phyloP scores from a whole-genome alignment of 2,113 vertebrate genomes.

The Bathybates hornii region DNA sequence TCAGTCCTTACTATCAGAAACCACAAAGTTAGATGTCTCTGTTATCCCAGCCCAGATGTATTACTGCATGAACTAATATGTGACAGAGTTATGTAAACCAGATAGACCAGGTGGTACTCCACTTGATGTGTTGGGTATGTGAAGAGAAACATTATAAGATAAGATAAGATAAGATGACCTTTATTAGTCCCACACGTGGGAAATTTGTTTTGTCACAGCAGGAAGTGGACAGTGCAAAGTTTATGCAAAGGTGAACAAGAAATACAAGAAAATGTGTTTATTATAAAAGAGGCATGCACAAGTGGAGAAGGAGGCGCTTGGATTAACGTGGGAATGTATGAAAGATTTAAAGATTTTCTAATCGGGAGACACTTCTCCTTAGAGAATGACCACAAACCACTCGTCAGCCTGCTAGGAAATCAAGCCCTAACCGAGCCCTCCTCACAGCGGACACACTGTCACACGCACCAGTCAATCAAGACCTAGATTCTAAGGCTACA shows the following conservation, averaged over 20 bases:
- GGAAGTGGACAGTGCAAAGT: too few species aligned
- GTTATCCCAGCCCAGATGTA: neutral
- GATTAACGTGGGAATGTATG: neutral
- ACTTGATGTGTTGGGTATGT: neutral
- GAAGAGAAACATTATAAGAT: neutral
- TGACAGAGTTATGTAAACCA: accelerated
- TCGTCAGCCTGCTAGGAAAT: neutral
- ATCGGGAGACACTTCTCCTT: neutral
- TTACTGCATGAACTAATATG: neutral
- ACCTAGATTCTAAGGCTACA: neutral
- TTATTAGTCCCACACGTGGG: too few species aligned
- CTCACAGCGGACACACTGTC: neutral
- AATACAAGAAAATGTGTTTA: neutral
- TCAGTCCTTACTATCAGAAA: neutral
- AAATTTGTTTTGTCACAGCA: too few species aligned
- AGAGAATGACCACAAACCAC: neutral
- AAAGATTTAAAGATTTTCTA: neutral
- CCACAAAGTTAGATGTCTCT: neutral
- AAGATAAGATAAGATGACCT: too few species aligned
- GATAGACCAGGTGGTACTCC: neutral
- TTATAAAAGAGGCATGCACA: neutral
- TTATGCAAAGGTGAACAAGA: neutral
- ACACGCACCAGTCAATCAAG: neutral
- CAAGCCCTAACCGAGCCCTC: neutral
- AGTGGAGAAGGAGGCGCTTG: neutral